Percentiles rank a stretch among this genome's conserved stretches.
phyloP scores from a whole-genome alignment of 2,113 vertebrate species.

The Hyperopisus bebe region DNA sequence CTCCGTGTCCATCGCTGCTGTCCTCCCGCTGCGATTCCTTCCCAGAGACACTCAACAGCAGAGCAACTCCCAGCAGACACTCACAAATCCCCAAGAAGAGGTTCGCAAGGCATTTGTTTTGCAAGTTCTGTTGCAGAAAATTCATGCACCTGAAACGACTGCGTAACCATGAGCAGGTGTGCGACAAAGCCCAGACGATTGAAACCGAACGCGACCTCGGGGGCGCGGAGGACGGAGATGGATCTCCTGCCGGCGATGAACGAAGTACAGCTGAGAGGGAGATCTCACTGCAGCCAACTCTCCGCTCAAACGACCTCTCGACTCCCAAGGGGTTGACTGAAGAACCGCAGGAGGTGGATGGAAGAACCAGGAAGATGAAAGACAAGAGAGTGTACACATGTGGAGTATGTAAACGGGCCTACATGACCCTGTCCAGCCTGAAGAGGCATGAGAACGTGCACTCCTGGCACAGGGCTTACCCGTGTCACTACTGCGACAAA shows the following conservation, averaged over 20 bases:
- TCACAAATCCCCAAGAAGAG: slow-evolving; percentile 75
- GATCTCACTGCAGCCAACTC: slow-evolving; percentile 15
- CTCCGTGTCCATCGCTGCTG: slow-evolving; percentile 44
- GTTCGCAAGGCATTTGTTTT: slow-evolving; percentile 71
- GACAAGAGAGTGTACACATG: slow-evolving; percentile 84
- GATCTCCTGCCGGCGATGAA: slow-evolving; percentile 22
- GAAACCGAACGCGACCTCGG: slow-evolving; percentile 43
- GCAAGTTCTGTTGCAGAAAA: slow-evolving; percentile 84
- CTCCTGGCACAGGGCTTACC: slow-evolving; percentile 93
- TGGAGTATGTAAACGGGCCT: slow-evolving; percentile 85
- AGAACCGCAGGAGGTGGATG: slow-evolving; percentile 51
- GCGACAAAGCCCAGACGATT: slow-evolving; percentile 44
- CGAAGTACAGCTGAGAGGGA: slow-evolving; percentile 20
- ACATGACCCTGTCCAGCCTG: slow-evolving; percentile 89
- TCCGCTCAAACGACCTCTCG: slow-evolving; percentile 21
- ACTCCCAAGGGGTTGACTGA: slow-evolving; percentile 35
- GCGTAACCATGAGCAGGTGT: slow-evolving; percentile 80
- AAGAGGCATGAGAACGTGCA: slow-evolving; percentile 94
- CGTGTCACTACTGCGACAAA: slow-evolving; percentile 96
- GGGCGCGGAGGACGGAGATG: slow-evolving; percentile 31
- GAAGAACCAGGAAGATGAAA: slow-evolving; percentile 65
- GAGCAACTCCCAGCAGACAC: slow-evolving; percentile 67
- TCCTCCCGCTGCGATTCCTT: slow-evolving; percentile 72
- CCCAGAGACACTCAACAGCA: slow-evolving; percentile 74
- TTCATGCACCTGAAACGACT: slow-evolving; percentile 81